Conservation (phyloP, 2,113 vertebrate species). For the Psammodynastes pulverulentus region DNA sequence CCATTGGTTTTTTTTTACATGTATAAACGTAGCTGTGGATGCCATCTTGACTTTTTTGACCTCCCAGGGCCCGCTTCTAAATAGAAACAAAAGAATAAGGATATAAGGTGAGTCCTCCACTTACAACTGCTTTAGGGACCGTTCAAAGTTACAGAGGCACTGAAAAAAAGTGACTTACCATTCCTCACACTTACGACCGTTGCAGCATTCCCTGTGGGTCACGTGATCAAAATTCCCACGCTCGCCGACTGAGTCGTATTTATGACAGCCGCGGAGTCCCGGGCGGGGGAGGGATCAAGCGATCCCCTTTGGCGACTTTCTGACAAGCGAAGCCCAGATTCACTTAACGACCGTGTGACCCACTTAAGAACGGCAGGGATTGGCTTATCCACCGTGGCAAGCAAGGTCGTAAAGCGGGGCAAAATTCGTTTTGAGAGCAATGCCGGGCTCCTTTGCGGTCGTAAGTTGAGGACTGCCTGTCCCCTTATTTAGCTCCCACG, state of each 20-base stretch:
- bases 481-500: background rate
- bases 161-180: too few species aligned
- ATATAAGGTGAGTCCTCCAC: too few species aligned
- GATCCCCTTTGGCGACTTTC: background rate
- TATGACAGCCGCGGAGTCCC: background rate
- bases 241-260: background rate
- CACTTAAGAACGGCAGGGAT: background rate
- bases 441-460: background rate
- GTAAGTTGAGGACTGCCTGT: background rate
- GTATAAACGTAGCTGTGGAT: background rate
- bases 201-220: background rate
- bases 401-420: background rate
- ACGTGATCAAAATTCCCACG: background rate
- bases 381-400: background rate
- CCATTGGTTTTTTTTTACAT: background rate
- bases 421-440: background rate
- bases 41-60: background rate
- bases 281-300: fast-evolving
- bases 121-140: background rate
- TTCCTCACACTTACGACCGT: background rate
- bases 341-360: background rate
- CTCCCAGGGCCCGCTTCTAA: background rate
- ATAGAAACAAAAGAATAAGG: background rate
- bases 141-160: too few species aligned
- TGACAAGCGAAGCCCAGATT: too few species aligned